Evolutionary conservation across 2,797 vertebrate genomes (phyloP).

Genomic region (Moxostoma hubbsi): DNA sequence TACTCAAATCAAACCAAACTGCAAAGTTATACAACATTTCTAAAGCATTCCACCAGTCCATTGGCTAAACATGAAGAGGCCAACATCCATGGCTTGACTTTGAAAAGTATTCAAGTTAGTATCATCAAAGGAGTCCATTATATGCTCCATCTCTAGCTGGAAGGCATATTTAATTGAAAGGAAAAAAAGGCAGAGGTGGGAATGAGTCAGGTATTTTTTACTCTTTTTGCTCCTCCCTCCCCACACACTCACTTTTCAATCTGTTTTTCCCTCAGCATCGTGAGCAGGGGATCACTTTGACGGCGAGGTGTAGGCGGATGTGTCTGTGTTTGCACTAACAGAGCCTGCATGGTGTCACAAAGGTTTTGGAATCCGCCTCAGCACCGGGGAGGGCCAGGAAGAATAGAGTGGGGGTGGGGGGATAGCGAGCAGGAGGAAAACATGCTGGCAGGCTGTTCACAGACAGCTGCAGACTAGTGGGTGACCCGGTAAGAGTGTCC

Average conservation of each 20-base stretch:
- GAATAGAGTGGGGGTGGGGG: conserved; percentile 1
- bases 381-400: conserved; percentile 38
- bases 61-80: conserved; percentile 18
- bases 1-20: not conserved
- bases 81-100: conserved; percentile 30
- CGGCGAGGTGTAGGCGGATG: conserved; percentile 76
- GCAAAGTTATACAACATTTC: conserved; percentile 3
- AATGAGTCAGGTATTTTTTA: conserved; percentile 66
- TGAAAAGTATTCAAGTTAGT: conserved; percentile 37
- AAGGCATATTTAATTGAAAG: conserved; percentile 53
- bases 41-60: conserved; percentile 5
- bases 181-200: conserved; percentile 67
- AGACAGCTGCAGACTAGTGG: conserved; percentile 81
- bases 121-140: conserved; percentile 36
- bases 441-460: conserved; percentile 68
- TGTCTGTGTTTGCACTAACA: conserved; percentile 75
- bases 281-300: conserved; percentile 77
- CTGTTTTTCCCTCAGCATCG: conserved; percentile 70
- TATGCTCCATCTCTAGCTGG: conserved; percentile 32
- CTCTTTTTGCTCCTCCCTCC: conserved; percentile 66
- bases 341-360: conserved; percentile 69
- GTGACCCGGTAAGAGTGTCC: conserved; percentile 69
- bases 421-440: conserved; percentile 23
- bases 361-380: conserved; percentile 55
- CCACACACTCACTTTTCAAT: conserved; percentile 68